phyloP scores from a whole-genome alignment of 2,113 vertebrate species.

The Macroglossus sobrinus region DNA sequence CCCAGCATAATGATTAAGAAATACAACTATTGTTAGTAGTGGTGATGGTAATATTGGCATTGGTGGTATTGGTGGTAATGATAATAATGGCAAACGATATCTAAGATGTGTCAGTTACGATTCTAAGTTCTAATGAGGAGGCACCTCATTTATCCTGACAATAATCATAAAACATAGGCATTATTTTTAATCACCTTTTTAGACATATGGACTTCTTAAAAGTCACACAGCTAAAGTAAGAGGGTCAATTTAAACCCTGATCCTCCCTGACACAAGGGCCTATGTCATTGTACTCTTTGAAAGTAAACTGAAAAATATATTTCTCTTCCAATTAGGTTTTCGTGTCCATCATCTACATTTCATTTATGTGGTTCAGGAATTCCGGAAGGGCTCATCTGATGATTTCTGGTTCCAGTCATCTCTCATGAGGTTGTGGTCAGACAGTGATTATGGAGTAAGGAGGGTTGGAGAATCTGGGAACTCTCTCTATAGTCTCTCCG shows the following conservation, averaged over 20 bases:
- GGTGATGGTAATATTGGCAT: background rate
- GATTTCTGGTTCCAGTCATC: background rate
- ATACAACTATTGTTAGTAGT: background rate
- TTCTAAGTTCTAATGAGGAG: background rate
- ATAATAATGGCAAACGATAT: background rate
- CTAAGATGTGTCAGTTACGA: background rate
- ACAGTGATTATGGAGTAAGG: background rate
- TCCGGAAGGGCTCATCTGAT: background rate
- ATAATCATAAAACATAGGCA: background rate
- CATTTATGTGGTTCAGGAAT: background rate
- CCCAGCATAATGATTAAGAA: background rate
- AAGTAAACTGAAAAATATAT: too few species aligned
- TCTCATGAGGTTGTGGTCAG: background rate
- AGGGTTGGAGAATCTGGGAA: background rate
- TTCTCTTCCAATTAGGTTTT: background rate
- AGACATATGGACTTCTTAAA: background rate
- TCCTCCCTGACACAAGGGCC: background rate
- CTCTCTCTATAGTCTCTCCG: background rate
- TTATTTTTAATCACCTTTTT: background rate
- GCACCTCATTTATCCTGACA: background rate
- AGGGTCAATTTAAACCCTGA: background rate
- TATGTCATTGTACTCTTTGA: background rate
- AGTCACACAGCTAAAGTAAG: background rate
- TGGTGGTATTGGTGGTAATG: background rate
- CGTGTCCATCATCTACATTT: background rate